These are phyloP conservation scores for Chunga burmeisteri DNA, from an alignment of 2,113 vertebrate genomes.

Conservation along the genomic window DNA sequence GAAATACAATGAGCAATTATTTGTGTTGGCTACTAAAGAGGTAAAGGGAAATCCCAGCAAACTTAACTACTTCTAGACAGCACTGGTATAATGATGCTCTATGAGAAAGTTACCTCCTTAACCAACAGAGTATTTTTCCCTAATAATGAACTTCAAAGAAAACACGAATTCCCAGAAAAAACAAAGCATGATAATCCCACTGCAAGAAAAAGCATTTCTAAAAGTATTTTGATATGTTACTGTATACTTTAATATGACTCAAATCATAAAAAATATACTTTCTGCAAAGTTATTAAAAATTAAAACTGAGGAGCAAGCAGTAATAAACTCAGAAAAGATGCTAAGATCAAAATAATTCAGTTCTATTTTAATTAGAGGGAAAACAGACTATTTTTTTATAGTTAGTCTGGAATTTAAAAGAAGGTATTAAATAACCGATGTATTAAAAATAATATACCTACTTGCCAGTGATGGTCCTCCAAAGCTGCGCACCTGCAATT, in stretches of 20 bases:
- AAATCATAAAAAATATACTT: not conserved
- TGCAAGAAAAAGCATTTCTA: not conserved
- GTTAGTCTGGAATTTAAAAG: not conserved
- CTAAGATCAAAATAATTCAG: not conserved
- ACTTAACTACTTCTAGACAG: not conserved
- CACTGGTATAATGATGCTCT: not conserved
- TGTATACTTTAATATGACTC: not conserved
- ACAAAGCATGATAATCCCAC: not conserved
- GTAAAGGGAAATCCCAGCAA: not conserved
- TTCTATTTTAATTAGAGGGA: not conserved
- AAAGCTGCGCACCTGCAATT: constrained; percentile 79
- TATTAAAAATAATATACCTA: constrained; percentile 69
- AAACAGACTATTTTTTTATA: not conserved
- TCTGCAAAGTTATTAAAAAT: not conserved
- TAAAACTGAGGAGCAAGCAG: not conserved
- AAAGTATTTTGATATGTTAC: not conserved
- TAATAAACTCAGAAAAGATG: not conserved
- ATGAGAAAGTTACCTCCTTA: not conserved
- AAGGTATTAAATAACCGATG: not conserved
- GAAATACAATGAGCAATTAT: not conserved
- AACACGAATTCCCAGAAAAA: not conserved
- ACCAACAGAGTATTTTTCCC: not conserved
- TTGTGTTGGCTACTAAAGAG: not conserved
- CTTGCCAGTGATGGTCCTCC: constrained; percentile 85
- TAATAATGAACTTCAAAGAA: not conserved